phyloP scores from a whole-genome alignment of 2,797 vertebrate genomes.

The Paratrypauchen microcephalus region DNA sequence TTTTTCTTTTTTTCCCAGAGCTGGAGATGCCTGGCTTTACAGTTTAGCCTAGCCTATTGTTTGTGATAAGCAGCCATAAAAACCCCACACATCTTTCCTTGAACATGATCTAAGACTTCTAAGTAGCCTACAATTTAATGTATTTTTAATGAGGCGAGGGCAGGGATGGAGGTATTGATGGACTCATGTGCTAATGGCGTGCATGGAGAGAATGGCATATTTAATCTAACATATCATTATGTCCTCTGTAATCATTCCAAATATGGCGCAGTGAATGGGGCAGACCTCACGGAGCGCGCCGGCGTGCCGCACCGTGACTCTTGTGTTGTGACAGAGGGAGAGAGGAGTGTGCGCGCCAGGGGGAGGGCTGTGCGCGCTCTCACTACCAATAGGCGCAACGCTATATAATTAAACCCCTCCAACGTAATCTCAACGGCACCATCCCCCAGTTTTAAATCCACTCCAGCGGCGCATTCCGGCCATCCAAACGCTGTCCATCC shows the following conservation, averaged over 20 bases:
- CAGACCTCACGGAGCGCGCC: conserved; percentile 7
- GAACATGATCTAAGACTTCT: not conserved
- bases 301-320: conserved; percentile 21
- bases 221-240: not conserved
- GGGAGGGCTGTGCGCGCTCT: conserved; percentile 56
- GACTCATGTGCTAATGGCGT: not conserved
- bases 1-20: too few species aligned
- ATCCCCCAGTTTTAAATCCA: conserved; percentile 76
- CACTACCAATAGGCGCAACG: conserved; percentile 70
- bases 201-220: not conserved
- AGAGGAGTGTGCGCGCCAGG: conserved; percentile 12
- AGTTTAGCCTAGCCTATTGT: too few species aligned
- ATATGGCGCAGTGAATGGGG: conserved; percentile 17
- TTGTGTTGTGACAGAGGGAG: conserved; percentile 7
- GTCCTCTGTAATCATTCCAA: not conserved
- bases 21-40: too few species aligned
- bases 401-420: conserved; percentile 77
- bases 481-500: conserved; percentile 34
- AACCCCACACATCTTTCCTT: not conserved
- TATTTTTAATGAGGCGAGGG: not conserved
- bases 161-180: not conserved
- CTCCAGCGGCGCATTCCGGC: conserved; percentile 49
- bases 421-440: conserved; percentile 75
- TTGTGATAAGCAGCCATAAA: not conserved
- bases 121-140: not conserved